Evolutionary conservation across 1,140 invertebrate genomes (phyloP).

Genomic region (Drosophila ananassae): DNA sequence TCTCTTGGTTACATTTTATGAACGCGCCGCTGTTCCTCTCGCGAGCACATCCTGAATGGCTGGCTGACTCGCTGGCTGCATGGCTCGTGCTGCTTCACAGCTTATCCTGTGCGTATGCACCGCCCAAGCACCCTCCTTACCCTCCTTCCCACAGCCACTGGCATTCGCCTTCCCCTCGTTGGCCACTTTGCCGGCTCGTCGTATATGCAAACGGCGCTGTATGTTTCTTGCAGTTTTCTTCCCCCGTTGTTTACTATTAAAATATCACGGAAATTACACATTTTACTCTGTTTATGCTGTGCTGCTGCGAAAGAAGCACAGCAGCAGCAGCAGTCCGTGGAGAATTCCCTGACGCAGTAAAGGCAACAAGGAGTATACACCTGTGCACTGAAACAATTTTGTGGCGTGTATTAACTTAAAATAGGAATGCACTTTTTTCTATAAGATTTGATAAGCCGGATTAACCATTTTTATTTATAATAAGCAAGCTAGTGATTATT

Average conservation of each 20-base stretch:
- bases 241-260: constrained; percentile 77
- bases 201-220: constrained; percentile 62
- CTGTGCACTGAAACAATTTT: constrained; percentile 1
- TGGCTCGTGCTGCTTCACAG: constrained; percentile 30
- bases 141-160: not conserved
- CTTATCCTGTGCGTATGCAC: constrained; percentile 72
- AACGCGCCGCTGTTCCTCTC: constrained; percentile 64
- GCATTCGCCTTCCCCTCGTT: constrained; percentile 5
- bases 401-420: not conserved
- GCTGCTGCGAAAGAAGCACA: constrained; percentile 31
- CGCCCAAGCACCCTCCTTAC: constrained; percentile 1
- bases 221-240: constrained; percentile 70
- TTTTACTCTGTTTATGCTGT: constrained; percentile 80
- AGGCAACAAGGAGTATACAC: constrained; percentile 13
- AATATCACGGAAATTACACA: constrained; percentile 83
- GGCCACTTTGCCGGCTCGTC: constrained; percentile 70
- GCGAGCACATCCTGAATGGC: constrained; percentile 60
- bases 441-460: not conserved
- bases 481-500: not conserved
- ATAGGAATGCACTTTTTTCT: not conserved
- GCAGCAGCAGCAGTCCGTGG: constrained; percentile 14
- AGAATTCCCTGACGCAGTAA: constrained; percentile 18
- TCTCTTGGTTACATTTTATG: constrained; percentile 82
- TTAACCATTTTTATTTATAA: not conserved
- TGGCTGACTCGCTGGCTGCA: constrained; percentile 27